Base-by-base conservation (phyloP, 2,888 invertebrate genomes). In the Zeuzera pyrina region DNA sequence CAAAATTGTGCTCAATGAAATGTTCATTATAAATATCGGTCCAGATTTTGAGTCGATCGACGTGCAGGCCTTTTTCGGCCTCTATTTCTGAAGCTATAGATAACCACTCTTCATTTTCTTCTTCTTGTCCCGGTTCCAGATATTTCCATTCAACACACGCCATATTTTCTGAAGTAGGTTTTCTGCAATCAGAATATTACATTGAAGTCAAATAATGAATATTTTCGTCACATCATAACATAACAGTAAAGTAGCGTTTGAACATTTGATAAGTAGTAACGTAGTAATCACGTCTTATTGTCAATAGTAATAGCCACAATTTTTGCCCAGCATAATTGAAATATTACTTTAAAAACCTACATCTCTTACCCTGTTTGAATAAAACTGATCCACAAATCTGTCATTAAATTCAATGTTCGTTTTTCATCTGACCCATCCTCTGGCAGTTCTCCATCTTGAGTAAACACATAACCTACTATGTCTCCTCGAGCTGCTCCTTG, bases 401-500 rank as follows among this genome's bases (percentile, higher is more conserved):
- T 52, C 43, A 76, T 43, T 21, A 47, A 24, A 3, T 52, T 39
- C 5, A 64, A 43, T 45, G 69, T 57, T 2, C 33, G 36, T 12
- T 33, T 41, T 19, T 65, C 65, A 2, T 44, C 40, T 1, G 53
- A 40, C 3, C 36, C 41, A n/a, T 47, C 47, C 1, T 14, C 34
- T 1, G 47, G 43, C 1, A 38, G 15, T 12, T 13, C 14, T 1
- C 53, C 58, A 7, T 58, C 48, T 30, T 55, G 56, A 10, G 47
- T 49, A 40, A 88, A 87, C 8, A 87, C 49, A 34, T 87, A 87
- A 0, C 84, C 81, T 32, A 84, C 50, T 28, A 85, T 78, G 43
- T 87, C 87, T 2, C 86, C 86, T 26, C 84, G 78, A 15, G 79
- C 83, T 2, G 86, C 85, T 0, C 86, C 87, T 1, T 52, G 34